Percentiles rank a stretch among this genome's conserved stretches.
These are phyloP conservation scores for Cremastobaeus sp. DNA, from an alignment of 2,888 invertebrate genomes.

Conservation along the genomic window DNA sequence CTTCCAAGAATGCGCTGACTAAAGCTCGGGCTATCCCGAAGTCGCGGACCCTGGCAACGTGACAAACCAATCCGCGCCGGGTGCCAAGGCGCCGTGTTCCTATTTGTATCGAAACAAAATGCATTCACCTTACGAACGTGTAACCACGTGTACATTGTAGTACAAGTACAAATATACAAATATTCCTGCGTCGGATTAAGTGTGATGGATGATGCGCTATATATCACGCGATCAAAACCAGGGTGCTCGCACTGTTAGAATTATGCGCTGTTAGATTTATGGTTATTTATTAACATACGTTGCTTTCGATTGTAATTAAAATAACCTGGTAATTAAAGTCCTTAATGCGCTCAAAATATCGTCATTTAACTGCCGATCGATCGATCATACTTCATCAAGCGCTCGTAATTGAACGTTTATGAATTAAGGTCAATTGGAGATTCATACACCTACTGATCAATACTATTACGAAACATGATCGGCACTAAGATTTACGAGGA, in stretches of 20 bases:
- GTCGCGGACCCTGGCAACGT: conserved; percentile 72
- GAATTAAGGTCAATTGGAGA: conserved; percentile 43
- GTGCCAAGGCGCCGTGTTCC: conserved; percentile 76
- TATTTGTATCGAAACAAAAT: conserved; percentile 75
- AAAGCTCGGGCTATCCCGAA: conserved; percentile 55
- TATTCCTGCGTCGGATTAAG: conserved; percentile 41
- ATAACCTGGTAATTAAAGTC: too few relatives aligned
- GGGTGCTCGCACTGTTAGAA: too few relatives aligned
- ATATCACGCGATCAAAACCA: conserved; percentile 30
- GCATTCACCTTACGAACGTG: conserved; percentile 65
- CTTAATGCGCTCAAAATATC: too few relatives aligned
- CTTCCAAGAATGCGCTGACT: conserved; percentile 60
- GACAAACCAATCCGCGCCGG: conserved; percentile 75
- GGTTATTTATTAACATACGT: not conserved
- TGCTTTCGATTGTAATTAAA: too few relatives aligned
- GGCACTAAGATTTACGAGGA: too few relatives aligned
- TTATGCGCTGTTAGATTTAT: conserved; percentile 9
- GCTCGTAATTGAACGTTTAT: conserved; percentile 15
- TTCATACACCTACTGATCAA: conserved; percentile 14
- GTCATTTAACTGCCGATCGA: conserved; percentile 7
- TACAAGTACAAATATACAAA: conserved; percentile 48
- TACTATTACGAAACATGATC: conserved; percentile 24
- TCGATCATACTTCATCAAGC: conserved; percentile 11
- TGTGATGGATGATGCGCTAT: conserved; percentile 23
- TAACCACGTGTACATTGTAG: conserved; percentile 53